Percentiles rank a stretch among this genome's conserved stretches.
phyloP scores from a whole-genome alignment of 1,140 invertebrate species.

The Penaeus indicus region DNA sequence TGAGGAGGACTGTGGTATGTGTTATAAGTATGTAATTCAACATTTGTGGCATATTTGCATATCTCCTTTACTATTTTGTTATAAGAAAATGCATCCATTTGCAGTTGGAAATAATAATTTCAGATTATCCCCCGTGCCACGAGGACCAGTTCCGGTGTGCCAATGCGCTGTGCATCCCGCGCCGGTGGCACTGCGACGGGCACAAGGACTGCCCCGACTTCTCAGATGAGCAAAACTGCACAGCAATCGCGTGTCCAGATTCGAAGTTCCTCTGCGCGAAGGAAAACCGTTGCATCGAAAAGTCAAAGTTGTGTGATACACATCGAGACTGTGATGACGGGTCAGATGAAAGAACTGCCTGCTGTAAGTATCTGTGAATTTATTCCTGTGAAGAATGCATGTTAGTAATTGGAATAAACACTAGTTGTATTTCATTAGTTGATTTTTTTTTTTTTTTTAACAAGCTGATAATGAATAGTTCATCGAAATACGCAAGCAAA shows the following conservation, averaged over 20 bases:
- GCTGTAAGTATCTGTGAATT: slow-evolving; percentile 79
- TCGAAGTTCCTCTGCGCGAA: slow-evolving; percentile 91
- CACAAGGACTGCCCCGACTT: slow-evolving; percentile 72
- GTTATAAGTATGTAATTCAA: slow-evolving; percentile 69
- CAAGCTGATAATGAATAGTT: no score
- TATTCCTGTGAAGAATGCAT: neutral
- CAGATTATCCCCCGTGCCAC: slow-evolving; percentile 91
- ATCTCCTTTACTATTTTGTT: slow-evolving; percentile 19
- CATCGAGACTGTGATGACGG: slow-evolving; percentile 90
- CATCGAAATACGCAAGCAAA: no score
- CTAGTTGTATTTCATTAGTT: neutral
- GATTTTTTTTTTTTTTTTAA: no score
- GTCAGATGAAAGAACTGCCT: slow-evolving; percentile 89
- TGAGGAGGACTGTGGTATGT: slow-evolving; percentile 84
- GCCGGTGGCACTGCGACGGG: slow-evolving; percentile 73
- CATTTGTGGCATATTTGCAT: neutral
- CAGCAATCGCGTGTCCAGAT: slow-evolving; percentile 88
- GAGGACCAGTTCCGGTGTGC: slow-evolving; percentile 92
- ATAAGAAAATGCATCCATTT: neutral
- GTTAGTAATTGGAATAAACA: no score
- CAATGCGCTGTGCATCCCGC: slow-evolving; percentile 92
- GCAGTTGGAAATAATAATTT: neutral
- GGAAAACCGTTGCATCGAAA: slow-evolving; percentile 85
- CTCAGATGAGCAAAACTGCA: slow-evolving; percentile 90
- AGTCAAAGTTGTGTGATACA: slow-evolving; percentile 89